Base-by-base conservation (phyloP, 2,113 vertebrate genomes). In the Salminus brasiliensis region DNA sequence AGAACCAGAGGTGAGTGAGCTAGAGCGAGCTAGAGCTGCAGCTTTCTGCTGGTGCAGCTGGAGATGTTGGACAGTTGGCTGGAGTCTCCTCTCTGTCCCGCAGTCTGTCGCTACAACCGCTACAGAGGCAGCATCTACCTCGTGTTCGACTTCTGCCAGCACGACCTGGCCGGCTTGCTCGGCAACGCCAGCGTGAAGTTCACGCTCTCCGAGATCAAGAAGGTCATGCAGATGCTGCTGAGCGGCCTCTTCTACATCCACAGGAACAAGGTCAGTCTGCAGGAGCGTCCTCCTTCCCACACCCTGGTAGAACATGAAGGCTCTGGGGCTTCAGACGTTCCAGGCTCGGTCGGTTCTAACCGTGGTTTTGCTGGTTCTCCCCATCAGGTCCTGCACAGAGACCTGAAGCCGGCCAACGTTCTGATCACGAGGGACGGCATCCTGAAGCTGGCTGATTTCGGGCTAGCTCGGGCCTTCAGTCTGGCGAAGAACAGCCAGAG, bases 201-300 rank as follows among this genome's bases (percentile, higher is more conserved):
- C 72, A 85, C 78, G 1, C 84, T 85, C 32, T 72, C 84, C 0
- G 81, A 85, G 81, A 85, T 85, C 3, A 85, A 99, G 91, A 98
- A 96, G 79, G 97, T 99, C 39, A 99, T 99, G 97, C 98, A 99
- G 88, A 99, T 99, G 97, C 88, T 99, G 10, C 90, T 99, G 66
- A 99, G 99, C 0, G 98, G 98, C 10, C 93, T 99, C 39, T 99
- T 98, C 90, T 99, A 98, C 89, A 99, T 99, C 88, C 98, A 99
- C 89, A 94, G 97, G 80, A 99, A 99, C 91, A 99, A 99, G 97
- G 98, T 99, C n/a, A n/a, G n/a, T n/a, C n/a, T n/a, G n/a, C n/a
- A n/a, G n/a, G n/a, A n/a, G n/a, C n/a, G n/a, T n/a, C n/a, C n/a
- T n/a, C n/a, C n/a, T n/a, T n/a, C n/a, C n/a, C n/a, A n/a, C n/a